These are phyloP conservation scores for Drosophila kikkawai DNA, from an alignment of 1,140 invertebrate genomes.

Conservation along the genomic window DNA sequence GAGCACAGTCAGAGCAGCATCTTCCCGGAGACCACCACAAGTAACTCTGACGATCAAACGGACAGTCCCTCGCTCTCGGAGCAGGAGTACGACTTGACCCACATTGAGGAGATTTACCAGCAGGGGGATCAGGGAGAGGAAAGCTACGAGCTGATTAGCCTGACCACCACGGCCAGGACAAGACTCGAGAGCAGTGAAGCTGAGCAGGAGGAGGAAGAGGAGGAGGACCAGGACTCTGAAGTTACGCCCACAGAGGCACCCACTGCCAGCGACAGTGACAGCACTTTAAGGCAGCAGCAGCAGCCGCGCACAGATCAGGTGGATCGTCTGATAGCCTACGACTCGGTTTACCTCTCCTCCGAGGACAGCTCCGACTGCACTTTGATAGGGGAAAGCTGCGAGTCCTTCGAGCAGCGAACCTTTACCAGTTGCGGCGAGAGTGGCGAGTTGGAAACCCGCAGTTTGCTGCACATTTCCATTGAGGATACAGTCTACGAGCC, in stretches of 20 bases:
- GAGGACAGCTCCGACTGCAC: constrained; percentile 83
- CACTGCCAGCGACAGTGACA: constrained; percentile 55
- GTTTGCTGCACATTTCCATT: constrained; percentile 76
- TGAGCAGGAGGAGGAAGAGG: constrained; percentile 33
- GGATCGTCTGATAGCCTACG: constrained; percentile 81
- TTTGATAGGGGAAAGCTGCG: constrained; percentile 69
- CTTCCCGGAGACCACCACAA: constrained; percentile 82
- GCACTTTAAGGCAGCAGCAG: constrained; percentile 58
- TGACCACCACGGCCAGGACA: constrained; percentile 77
- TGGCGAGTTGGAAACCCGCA: constrained; percentile 60
- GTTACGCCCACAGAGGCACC: constrained; percentile 43
- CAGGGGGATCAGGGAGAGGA: constrained; percentile 54
- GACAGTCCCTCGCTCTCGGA: constrained; percentile 78
- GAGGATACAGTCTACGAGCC: constrained; percentile 79
- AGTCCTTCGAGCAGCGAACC: constrained; percentile 63
- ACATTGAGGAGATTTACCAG: constrained; percentile 77
- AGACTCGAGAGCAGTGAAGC: constrained; percentile 73
- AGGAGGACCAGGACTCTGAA: constrained; percentile 6
- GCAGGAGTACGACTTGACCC: constrained; percentile 77
- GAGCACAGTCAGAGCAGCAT: constrained; percentile 81
- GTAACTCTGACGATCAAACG: constrained; percentile 80
- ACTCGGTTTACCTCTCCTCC: constrained; percentile 83
- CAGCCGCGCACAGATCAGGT: constrained; percentile 45
- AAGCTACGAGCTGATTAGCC: constrained; percentile 75
- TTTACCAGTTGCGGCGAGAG: constrained; percentile 54